Conservation (phyloP, 2,888 invertebrate species). For the Seira ritae region DNA sequence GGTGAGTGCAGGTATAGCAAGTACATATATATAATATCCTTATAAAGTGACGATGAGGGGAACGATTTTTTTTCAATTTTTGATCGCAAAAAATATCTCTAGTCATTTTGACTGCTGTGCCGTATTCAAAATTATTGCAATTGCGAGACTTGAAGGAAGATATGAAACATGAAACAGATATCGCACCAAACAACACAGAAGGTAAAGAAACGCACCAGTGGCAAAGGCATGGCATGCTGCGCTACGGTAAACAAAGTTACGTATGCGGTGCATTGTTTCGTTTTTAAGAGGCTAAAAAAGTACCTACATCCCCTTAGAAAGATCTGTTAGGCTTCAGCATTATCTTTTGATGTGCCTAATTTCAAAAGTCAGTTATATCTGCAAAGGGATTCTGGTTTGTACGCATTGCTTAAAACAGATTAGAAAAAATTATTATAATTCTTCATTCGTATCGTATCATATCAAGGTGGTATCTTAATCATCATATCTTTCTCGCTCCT, state of each 20-base stretch:
- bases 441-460: conserved; percentile 11
- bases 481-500: conserved; percentile 1
- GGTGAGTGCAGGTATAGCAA: not conserved
- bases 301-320: not conserved
- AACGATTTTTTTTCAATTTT: not conserved
- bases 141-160: too few relatives aligned
- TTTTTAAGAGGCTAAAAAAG: not conserved
- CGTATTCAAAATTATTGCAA: not conserved
- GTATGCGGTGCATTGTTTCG: not conserved
- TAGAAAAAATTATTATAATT: conserved; percentile 4
- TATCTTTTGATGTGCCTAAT: not conserved
- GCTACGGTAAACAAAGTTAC: conserved; percentile 21
- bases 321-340: not conserved
- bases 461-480: conserved; percentile 6
- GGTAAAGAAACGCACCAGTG: conserved; percentile 18
- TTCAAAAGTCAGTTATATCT: not conserved
- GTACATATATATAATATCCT: not conserved
- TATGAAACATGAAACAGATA: not conserved
- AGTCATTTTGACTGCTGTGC: not conserved
- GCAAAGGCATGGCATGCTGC: not conserved
- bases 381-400: not conserved
- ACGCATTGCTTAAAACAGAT: conserved; percentile 5
- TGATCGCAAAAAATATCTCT: conserved; percentile 14
- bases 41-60: not conserved
- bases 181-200: conserved; percentile 16